Evolutionary conservation across 2,888 invertebrate species (phyloP).

Genomic region (Smittia aterrima): DNA sequence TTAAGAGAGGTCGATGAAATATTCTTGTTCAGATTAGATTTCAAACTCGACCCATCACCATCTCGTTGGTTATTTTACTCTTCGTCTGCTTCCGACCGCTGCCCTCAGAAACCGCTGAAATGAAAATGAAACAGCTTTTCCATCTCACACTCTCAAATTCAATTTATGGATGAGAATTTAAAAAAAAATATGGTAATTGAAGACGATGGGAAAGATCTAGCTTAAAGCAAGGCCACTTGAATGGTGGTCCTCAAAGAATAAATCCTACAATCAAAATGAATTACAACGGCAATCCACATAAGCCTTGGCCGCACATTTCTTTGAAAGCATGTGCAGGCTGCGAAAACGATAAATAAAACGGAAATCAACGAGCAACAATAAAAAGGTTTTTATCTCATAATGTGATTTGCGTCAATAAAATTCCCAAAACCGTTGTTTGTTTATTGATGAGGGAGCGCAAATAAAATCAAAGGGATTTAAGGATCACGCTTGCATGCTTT

Average conservation of each 20-base stretch:
- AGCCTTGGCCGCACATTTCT: not conserved
- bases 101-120: no score
- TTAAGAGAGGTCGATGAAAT: no score
- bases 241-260: not conserved
- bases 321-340: not conserved
- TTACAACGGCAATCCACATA: slow-evolving; percentile 11
- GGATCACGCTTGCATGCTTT: no score
- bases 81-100: no score
- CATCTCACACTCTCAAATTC: no score
- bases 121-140: no score
- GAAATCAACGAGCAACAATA: not conserved
- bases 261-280: slow-evolving; percentile 17
- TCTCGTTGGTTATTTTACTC: no score
- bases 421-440: no score
- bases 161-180: not conserved
- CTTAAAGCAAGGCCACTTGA: not conserved
- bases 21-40: no score
- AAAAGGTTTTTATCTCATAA: not conserved
- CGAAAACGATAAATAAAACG: not conserved
- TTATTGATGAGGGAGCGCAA: no score
- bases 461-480: no score
- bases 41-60: no score
- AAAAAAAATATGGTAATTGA: not conserved
- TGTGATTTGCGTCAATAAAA: not conserved
- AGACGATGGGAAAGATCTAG: not conserved